These are phyloP conservation scores for human DNA, from an alignment of 2,113 vertebrate genomes.

Conservation along the genomic window GRCh38 chr4:151676501-151677000, in stretches of 20 bases:
- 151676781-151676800: not conserved
- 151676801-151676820: not conserved
- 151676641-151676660: not conserved
- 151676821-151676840: not conserved
- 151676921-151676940: not conserved
- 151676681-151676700: not conserved
- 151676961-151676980: not conserved
- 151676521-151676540: not conserved
- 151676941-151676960: not conserved
- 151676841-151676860: not conserved
- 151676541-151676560: not conserved
- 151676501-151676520: not conserved
- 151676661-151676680: not conserved
- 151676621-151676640: not conserved
- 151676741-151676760: not conserved
- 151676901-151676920: not conserved
- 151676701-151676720: not conserved
- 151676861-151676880: not conserved
- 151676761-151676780: not conserved
- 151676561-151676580: not conserved
- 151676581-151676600: not conserved
- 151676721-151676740: not conserved
- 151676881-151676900: not conserved
- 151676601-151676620: not conserved
- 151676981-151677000: not conserved